These are phyloP conservation scores for Thereva nobilitata DNA, from an alignment of 2,888 invertebrate species.

Conservation along the genomic window DNA sequence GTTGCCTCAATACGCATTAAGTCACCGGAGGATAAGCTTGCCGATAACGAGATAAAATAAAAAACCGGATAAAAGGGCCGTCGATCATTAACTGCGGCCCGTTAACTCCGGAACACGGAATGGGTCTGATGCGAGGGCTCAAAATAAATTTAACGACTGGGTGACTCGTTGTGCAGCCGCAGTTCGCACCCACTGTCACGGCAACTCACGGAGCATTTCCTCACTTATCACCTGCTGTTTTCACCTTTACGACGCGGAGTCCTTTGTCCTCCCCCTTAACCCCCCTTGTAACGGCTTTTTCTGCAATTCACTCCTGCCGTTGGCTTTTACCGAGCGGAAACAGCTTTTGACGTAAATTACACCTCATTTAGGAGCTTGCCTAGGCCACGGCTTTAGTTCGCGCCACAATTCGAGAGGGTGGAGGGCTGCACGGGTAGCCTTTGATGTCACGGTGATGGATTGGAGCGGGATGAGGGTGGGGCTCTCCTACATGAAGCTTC, in stretches of 20 bases:
- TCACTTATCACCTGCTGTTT: constrained; percentile 11
- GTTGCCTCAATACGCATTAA: too few relatives aligned
- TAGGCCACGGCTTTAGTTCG: background rate
- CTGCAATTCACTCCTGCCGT: background rate
- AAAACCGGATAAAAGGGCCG: too few relatives aligned
- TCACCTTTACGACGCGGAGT: background rate
- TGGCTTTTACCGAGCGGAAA: constrained; percentile 20
- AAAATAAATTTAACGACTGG: too few relatives aligned
- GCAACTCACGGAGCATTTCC: background rate
- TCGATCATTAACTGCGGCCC: too few relatives aligned
- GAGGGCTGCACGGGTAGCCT: background rate
- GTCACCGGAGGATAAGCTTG: too few relatives aligned
- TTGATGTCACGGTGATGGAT: too few relatives aligned
- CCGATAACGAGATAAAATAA: too few relatives aligned
- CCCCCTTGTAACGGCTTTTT: background rate
- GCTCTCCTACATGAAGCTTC: too few relatives aligned
- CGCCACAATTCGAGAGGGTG: background rate
- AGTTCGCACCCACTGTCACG: background rate
- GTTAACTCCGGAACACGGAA: too few relatives aligned
- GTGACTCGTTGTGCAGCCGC: too few relatives aligned
- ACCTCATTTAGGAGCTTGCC: constrained; percentile 11
- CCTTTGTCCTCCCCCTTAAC: constrained; percentile 3
- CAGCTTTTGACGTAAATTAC: constrained; percentile 24
- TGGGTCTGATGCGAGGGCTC: too few relatives aligned
- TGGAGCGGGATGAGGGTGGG: too few relatives aligned